phyloP scores from a whole-genome alignment of 2,888 invertebrate species.

The Melanophora roralis region DNA sequence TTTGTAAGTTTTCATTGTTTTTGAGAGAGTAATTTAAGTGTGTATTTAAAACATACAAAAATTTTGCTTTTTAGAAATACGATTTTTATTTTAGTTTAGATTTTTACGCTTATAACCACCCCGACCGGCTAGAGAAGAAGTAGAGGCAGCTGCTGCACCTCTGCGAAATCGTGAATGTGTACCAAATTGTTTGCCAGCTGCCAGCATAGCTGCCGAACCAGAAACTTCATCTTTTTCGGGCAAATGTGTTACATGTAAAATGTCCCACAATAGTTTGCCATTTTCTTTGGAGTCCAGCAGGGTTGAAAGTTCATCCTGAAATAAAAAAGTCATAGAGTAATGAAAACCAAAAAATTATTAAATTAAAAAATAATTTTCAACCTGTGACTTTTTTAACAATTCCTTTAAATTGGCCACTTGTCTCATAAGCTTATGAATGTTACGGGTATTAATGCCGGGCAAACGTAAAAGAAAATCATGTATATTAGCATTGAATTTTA shows the following conservation, averaged over 20 bases:
- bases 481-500: constrained; percentile 84
- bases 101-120: constrained; percentile 39
- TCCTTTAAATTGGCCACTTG: constrained; percentile 84
- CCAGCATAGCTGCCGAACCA: constrained; percentile 69
- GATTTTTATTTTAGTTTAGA: constrained; percentile 28
- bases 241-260: constrained; percentile 83
- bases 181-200: constrained; percentile 69
- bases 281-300: constrained; percentile 86
- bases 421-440: constrained; percentile 86
- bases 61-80: not conserved
- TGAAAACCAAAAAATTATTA: not conserved
- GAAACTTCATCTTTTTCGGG: constrained; percentile 78
- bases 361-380: constrained; percentile 68
- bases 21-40: too few relatives aligned
- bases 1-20: constrained; percentile 18
- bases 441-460: constrained; percentile 93
- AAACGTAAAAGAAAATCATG: constrained; percentile 90
- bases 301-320: constrained; percentile 83
- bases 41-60: not conserved
- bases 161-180: constrained; percentile 71
- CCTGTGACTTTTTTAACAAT: constrained; percentile 80
- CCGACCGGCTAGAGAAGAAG: constrained; percentile 1
- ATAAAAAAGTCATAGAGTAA: constrained; percentile 31
- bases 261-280: constrained; percentile 83
- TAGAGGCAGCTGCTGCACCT: constrained; percentile 65